Conservation (phyloP, 2,888 invertebrate species). For the Argyra leucocephala region DNA sequence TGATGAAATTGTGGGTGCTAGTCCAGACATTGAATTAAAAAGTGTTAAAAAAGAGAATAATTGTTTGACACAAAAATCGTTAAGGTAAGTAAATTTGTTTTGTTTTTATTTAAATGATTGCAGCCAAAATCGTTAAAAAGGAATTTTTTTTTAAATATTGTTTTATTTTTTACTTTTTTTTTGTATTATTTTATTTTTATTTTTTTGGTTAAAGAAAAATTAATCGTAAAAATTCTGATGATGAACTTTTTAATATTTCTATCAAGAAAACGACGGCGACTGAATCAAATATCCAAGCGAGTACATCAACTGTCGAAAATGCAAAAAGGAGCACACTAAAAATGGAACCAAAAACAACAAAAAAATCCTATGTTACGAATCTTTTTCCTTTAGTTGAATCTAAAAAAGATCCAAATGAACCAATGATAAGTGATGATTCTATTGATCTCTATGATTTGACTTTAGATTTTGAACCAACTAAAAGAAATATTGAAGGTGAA, state of each 20-base stretch:
- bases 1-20: constrained; percentile 33
- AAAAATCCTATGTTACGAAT: constrained; percentile 1
- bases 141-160: background rate
- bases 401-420: background rate
- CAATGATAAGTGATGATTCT: background rate
- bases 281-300: background rate
- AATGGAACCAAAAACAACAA: constrained; percentile 13
- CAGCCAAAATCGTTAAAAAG: background rate
- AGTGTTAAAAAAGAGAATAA: constrained; percentile 23
- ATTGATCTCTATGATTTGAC: background rate
- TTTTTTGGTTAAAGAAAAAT: constrained; percentile 10
- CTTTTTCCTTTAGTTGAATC: background rate
- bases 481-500: constrained; percentile 2
- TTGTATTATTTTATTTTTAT: constrained; percentile 4
- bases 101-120: constrained; percentile 20
- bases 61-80: constrained; percentile 14
- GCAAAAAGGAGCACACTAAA: background rate
- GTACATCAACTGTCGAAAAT: background rate
- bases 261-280: constrained; percentile 11
- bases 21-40: constrained; percentile 28
- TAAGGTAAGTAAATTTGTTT: constrained; percentile 14
- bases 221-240: constrained; percentile 11
- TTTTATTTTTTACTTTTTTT: background rate
- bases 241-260: constrained; percentile 9
- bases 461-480: background rate